Conservation (phyloP, 2,888 invertebrate species). For the Aplocera efformata region DNA sequence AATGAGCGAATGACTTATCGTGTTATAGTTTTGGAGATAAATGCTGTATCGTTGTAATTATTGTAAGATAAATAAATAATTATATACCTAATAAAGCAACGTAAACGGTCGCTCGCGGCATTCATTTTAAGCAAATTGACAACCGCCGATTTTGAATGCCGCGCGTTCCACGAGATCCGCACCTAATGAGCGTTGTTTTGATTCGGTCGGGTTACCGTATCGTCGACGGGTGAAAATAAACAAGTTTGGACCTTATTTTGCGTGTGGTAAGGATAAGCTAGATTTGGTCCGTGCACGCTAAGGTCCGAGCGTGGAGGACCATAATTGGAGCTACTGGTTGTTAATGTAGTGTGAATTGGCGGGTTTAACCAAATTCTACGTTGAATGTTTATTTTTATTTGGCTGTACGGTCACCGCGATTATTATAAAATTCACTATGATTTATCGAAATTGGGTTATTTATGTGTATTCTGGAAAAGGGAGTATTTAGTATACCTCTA, state of each 20-base stretch:
- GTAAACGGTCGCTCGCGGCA: slow-evolving; percentile 30
- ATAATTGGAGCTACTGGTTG: slow-evolving; percentile 66
- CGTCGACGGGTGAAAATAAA: slow-evolving; percentile 17
- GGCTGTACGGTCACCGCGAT: slow-evolving; percentile 8
- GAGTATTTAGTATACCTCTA: too few species aligned
- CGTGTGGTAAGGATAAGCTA: slow-evolving; percentile 5
- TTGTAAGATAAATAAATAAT: slow-evolving; percentile 10
- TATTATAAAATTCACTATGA: not conserved
- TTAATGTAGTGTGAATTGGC: slow-evolving; percentile 66
- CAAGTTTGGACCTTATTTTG: slow-evolving; percentile 17
- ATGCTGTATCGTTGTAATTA: not conserved
- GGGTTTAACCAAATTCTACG: slow-evolving; percentile 31
- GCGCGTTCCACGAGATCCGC: slow-evolving; percentile 21
- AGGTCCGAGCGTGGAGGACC: slow-evolving; percentile 38
- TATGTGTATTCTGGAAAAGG: too few species aligned
- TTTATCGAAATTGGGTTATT: too few species aligned
- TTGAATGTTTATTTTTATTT: slow-evolving; percentile 27
- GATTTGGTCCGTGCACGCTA: slow-evolving; percentile 12
- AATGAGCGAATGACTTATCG: not conserved
- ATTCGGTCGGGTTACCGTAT: slow-evolving; percentile 38
- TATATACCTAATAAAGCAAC: slow-evolving; percentile 21
- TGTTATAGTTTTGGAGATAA: not conserved
- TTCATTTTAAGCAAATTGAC: slow-evolving; percentile 41
- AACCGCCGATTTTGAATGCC: slow-evolving; percentile 37
- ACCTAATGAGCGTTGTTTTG: slow-evolving; percentile 27